A percentile compares a stretch with the other conserved stretches of the same genome.
phyloP scores from a whole-genome alignment of 2,113 vertebrate species.

The Epinephelus cyanopodus region DNA sequence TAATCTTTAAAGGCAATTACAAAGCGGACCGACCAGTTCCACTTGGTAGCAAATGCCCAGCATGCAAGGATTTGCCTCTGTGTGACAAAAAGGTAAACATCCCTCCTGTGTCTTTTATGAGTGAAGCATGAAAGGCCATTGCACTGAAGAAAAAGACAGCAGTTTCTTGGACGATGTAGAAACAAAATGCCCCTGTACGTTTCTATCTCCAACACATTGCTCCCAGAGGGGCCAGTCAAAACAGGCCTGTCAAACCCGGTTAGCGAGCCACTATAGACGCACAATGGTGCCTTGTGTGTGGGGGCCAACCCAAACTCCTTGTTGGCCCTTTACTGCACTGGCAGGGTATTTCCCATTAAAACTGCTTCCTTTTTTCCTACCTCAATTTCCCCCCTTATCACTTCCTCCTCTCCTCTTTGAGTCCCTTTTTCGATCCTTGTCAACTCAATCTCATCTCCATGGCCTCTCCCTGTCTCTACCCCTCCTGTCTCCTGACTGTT shows the following conservation, averaged over 20 bases:
- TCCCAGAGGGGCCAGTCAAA: slow-evolving; percentile 76
- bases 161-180: slow-evolving; percentile 54
- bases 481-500: slow-evolving; percentile 15
- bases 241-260: slow-evolving; percentile 72
- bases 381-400: slow-evolving; percentile 11
- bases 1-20: not conserved
- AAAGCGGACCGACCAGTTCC: not conserved
- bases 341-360: slow-evolving; percentile 46
- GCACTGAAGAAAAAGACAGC: slow-evolving; percentile 38
- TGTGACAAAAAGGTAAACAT: slow-evolving; percentile 40
- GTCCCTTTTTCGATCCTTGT: slow-evolving; percentile 8
- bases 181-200: slow-evolving; percentile 77
- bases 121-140: slow-evolving; percentile 56
- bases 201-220: slow-evolving; percentile 77
- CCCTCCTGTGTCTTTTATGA: slow-evolving; percentile 37
- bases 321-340: slow-evolving; percentile 41
- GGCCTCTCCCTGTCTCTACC: not conserved
- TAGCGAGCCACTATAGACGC: slow-evolving; percentile 54
- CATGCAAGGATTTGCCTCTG: not conserved
- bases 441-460: slow-evolving; percentile 18
- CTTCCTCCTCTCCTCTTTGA: slow-evolving; percentile 10
- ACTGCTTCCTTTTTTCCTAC: slow-evolving; percentile 25
- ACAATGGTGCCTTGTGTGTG: slow-evolving; percentile 75
- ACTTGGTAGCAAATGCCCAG: slow-evolving; percentile 12
- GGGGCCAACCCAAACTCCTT: slow-evolving; percentile 58